These are phyloP conservation scores for Corythornis leucogaster DNA, from an alignment of 2,797 vertebrate species.

Conservation along the genomic window DNA sequence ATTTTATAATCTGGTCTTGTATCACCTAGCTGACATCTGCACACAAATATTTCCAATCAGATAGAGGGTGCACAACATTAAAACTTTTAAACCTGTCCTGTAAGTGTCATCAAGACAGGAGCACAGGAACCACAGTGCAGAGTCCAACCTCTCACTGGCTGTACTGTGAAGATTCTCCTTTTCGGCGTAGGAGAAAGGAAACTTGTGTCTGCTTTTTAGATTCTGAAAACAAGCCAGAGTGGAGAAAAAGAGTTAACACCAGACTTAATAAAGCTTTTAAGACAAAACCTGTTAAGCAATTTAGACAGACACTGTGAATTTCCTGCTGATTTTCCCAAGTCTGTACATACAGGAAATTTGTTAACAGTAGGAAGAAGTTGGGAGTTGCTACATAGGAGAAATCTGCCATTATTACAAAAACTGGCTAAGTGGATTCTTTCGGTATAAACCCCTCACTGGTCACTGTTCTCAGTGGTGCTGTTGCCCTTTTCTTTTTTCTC, in stretches of 20 bases:
- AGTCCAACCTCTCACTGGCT: slow-evolving; percentile 83
- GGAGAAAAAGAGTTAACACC: slow-evolving; percentile 86
- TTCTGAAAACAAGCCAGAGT: slow-evolving; percentile 85
- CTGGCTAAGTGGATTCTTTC: slow-evolving; percentile 80
- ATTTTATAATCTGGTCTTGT: slow-evolving; percentile 49
- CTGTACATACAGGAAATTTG: slow-evolving; percentile 76
- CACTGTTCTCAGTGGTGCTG: slow-evolving; percentile 89
- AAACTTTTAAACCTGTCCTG: slow-evolving; percentile 77
- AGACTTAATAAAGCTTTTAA: slow-evolving; percentile 85
- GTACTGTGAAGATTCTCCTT: slow-evolving; percentile 83
- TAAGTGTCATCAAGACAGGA: slow-evolving; percentile 82
- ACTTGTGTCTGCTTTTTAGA: slow-evolving; percentile 87
- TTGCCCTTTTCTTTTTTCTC: slow-evolving; percentile 98
- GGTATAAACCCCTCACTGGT: slow-evolving; percentile 87
- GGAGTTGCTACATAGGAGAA: slow-evolving; percentile 84
- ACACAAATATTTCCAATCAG: slow-evolving; percentile 67
- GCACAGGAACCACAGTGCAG: slow-evolving; percentile 81
- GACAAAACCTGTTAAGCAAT: slow-evolving; percentile 83
- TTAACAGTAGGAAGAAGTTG: slow-evolving; percentile 76
- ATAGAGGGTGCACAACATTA: slow-evolving; percentile 77
- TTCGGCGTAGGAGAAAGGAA: slow-evolving; percentile 84
- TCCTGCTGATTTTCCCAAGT: slow-evolving; percentile 80
- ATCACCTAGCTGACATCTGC: slow-evolving; percentile 67
- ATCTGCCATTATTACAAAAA: slow-evolving; percentile 83
- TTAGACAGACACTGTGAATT: slow-evolving; percentile 81